These are phyloP conservation scores for Pelobates fuscus DNA, from an alignment of 2,113 vertebrate species.

Conservation along the genomic window DNA sequence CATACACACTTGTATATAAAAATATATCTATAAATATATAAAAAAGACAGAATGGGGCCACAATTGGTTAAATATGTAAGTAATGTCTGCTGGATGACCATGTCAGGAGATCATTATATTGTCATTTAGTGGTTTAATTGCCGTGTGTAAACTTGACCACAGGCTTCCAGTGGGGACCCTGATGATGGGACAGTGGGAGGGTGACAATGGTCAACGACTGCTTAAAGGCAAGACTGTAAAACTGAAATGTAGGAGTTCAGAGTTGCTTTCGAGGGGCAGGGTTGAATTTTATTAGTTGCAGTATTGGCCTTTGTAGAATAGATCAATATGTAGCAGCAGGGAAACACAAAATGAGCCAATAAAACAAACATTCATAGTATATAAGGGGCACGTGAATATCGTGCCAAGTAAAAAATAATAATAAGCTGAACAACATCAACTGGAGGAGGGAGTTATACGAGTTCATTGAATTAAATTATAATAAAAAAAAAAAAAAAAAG, in stretches of 20 bases:
- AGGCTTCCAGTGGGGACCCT: conserved; percentile 10
- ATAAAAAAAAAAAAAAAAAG: no score
- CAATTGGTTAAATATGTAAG: conserved; percentile 37
- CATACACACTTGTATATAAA: no score
- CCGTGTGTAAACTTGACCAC: conserved; percentile 33
- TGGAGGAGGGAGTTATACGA: no score
- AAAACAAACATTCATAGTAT: no score
- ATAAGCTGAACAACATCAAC: no score
- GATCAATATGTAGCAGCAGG: background rate
- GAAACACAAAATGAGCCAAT: no score
- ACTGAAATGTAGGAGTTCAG: no score
- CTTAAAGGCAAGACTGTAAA: conserved; percentile 17
- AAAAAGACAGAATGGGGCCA: no score
- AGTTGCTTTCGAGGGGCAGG: background rate
- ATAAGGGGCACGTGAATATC: no score
- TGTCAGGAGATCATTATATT: conserved; percentile 27
- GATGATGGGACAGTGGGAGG: conserved; percentile 19
- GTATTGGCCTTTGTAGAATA: conserved; percentile 35
- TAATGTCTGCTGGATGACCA: conserved; percentile 19
- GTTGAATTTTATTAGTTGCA: conserved; percentile 18
- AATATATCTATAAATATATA: no score
- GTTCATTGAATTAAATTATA: no score
- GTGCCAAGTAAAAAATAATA: no score
- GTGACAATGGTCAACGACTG: conserved; percentile 22
- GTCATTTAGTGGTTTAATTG: conserved; percentile 36